A percentile compares a stretch with the other conserved stretches of the same genome.
phyloP scores from a whole-genome alignment of 2,113 vertebrate species.

The Plecturocebus donacophilus region DNA sequence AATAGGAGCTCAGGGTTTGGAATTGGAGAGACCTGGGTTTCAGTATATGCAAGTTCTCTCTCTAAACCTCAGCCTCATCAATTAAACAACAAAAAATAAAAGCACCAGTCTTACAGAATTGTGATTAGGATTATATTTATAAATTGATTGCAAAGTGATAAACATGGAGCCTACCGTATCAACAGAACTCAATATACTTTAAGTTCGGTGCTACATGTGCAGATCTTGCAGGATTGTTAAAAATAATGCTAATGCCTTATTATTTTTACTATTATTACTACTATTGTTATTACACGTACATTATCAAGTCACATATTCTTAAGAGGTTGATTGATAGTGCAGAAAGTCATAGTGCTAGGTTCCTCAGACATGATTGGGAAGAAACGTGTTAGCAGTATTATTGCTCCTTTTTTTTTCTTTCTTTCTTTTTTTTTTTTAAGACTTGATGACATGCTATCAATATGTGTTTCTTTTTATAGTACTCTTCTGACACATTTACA shows the following conservation, averaged over 20 bases:
- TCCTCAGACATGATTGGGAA: not conserved
- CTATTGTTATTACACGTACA: not conserved
- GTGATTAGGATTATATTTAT: not conserved
- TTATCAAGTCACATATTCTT: not conserved
- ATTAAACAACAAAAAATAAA: not conserved
- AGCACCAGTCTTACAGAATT: not conserved
- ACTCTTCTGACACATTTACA: not conserved
- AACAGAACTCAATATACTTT: no score
- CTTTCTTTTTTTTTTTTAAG: not conserved
- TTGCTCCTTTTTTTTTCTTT: not conserved
- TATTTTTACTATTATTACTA: not conserved
- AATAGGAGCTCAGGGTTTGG: not conserved
- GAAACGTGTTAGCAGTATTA: not conserved
- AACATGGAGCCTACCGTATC: not conserved
- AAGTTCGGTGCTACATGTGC: no score
- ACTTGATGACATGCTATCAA: not conserved
- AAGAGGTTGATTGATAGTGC: not conserved
- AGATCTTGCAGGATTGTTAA: no score
- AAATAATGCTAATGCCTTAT: not conserved
- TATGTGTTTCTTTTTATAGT: not conserved
- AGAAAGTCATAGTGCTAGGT: not conserved
- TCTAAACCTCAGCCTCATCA: not conserved
- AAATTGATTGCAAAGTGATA: not conserved
- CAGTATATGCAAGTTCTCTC: not conserved
- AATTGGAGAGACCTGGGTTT: not conserved